Conservation (phyloP, 2,113 vertebrate species). For the Scytalopus superciliaris region DNA sequence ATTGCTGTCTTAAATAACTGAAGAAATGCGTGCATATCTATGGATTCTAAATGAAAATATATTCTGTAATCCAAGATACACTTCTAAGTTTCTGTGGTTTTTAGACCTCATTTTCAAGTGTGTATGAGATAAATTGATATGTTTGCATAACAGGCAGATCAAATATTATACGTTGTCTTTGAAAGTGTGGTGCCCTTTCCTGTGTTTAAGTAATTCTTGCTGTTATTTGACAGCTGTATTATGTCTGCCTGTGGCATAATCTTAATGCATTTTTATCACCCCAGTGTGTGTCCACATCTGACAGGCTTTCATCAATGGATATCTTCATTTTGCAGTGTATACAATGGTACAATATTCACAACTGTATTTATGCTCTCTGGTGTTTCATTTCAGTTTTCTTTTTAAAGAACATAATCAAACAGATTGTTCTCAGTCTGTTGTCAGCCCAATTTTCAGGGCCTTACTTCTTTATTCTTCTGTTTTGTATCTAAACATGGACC, state of each 20-base stretch:
- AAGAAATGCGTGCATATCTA: not conserved
- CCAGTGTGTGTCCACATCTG: not conserved
- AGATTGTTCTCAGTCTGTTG: not conserved
- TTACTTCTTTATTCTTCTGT: not conserved
- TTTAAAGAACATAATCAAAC: not conserved
- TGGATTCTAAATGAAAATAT: not conserved
- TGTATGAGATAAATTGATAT: not conserved
- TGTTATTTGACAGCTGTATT: conserved; percentile 3
- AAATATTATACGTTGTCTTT: not conserved
- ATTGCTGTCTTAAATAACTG: not conserved
- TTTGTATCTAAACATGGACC: not conserved
- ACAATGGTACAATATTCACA: not conserved
- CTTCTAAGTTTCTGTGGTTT: not conserved
- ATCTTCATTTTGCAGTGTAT: not conserved
- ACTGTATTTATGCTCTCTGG: not conserved
- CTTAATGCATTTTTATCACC: conserved; percentile 1
- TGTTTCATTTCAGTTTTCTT: not conserved
- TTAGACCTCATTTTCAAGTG: not conserved
- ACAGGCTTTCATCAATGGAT: not conserved
- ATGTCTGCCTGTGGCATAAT: not conserved
- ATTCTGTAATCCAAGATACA: not conserved
- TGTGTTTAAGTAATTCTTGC: not conserved
- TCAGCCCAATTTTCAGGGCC: not conserved
- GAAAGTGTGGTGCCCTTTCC: not conserved
- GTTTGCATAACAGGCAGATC: not conserved